phyloP scores from a whole-genome alignment of 2,113 vertebrate genomes.

The Serilophus lunatus region DNA sequence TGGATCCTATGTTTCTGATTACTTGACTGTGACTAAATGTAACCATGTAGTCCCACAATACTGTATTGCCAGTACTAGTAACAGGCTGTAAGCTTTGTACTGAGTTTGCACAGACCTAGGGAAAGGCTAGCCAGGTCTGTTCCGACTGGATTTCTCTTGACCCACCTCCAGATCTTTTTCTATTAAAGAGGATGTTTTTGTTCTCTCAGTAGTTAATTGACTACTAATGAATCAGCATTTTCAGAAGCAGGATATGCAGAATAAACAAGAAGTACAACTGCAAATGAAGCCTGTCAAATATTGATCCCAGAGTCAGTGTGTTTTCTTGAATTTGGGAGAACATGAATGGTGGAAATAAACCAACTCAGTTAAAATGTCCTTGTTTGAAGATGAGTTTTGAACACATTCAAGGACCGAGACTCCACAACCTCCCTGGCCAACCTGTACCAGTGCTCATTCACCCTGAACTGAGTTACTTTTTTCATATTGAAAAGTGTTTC shows the following conservation, averaged over 20 bases:
- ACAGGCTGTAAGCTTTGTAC: background rate
- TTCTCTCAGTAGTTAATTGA: background rate
- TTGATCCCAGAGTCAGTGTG: background rate
- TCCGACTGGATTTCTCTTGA: background rate
- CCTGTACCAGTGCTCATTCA: background rate
- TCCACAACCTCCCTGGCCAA: fast-evolving
- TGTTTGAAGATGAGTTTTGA: background rate
- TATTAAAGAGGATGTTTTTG: background rate
- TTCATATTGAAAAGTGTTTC: background rate
- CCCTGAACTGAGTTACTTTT: background rate
- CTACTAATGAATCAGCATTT: background rate
- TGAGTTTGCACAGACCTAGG: background rate
- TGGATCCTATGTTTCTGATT: background rate
- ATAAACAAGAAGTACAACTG: background rate
- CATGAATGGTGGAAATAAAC: fast-evolving
- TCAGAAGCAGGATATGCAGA: background rate
- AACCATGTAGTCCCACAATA: background rate
- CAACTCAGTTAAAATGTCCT: background rate
- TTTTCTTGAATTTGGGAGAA: background rate
- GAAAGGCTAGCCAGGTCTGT: background rate
- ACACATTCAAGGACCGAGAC: background rate
- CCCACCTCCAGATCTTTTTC: background rate
- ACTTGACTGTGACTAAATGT: background rate
- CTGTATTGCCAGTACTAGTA: background rate
- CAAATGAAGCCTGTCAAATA: background rate